Percentiles rank a stretch among this genome's conserved stretches.
phyloP scores from a whole-genome alignment of 2,888 invertebrate genomes.

The Nyleta sp. region DNA sequence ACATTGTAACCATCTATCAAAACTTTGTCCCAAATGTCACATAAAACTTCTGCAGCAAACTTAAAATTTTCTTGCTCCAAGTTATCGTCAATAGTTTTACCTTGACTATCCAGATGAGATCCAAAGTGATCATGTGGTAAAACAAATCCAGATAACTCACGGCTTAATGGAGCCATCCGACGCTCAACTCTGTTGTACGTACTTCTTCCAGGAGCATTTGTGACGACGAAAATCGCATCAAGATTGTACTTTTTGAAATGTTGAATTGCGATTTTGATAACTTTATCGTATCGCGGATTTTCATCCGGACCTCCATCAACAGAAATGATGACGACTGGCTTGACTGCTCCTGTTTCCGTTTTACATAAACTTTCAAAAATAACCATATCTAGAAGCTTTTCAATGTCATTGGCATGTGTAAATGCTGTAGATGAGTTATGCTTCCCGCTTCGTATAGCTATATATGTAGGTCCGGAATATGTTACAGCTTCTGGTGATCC shows the following conservation, averaged over 20 bases:
- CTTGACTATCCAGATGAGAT: slow-evolving; percentile 71
- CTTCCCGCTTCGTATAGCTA: slow-evolving; percentile 76
- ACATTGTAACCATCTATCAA: slow-evolving; percentile 70
- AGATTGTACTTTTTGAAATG: slow-evolving; percentile 69
- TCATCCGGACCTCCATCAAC: not conserved
- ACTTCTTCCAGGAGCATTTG: slow-evolving; percentile 77
- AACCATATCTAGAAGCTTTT: not conserved
- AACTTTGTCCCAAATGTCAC: slow-evolving; percentile 72
- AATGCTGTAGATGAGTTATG: slow-evolving; percentile 68
- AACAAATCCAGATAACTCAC: slow-evolving; percentile 73
- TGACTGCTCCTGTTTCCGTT: not conserved
- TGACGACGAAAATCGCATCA: slow-evolving; percentile 73
- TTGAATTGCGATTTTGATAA: slow-evolving; percentile 37
- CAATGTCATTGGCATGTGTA: not conserved
- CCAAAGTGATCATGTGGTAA: slow-evolving; percentile 75
- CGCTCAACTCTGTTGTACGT: slow-evolving; percentile 76
- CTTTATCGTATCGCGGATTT: not conserved
- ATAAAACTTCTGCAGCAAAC: slow-evolving; percentile 73
- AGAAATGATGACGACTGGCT: not conserved
- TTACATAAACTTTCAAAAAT: not conserved
- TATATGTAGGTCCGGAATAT: slow-evolving; percentile 80
- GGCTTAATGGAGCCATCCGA: slow-evolving; percentile 76
- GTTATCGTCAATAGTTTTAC: slow-evolving; percentile 72
- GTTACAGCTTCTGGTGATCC: slow-evolving; percentile 76
- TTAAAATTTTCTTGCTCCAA: slow-evolving; percentile 76